phyloP scores from a whole-genome alignment of 2,888 invertebrate genomes.

The Oscheius myriophilus region DNA sequence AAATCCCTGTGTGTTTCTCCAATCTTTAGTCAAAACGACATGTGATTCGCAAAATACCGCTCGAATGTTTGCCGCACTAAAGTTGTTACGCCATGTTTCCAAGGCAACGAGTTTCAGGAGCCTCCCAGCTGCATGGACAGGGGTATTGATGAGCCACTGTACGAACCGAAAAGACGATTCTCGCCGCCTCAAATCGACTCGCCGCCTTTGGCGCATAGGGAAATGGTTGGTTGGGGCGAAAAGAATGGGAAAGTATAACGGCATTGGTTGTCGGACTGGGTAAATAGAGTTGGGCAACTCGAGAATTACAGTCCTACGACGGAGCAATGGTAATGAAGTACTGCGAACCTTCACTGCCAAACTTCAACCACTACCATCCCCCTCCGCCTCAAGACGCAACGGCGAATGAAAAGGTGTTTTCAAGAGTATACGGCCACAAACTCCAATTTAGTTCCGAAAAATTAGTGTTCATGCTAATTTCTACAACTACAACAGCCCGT shows the following conservation, averaged over 20 bases:
- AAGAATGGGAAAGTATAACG: neutral
- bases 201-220: slow-evolving; percentile 2
- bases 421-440: too few relatives aligned
- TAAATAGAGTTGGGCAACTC: slow-evolving; percentile 22
- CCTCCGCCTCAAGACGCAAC: neutral
- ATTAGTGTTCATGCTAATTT: slow-evolving; percentile 27
- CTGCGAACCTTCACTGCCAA: slow-evolving; percentile 9
- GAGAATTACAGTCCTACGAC: slow-evolving; percentile 20
- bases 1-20: too few relatives aligned
- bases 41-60: too few relatives aligned
- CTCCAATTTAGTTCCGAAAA: neutral
- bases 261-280: slow-evolving; percentile 19
- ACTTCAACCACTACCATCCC: slow-evolving; percentile 1
- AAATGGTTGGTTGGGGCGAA: slow-evolving; percentile 21
- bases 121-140: slow-evolving; percentile 4
- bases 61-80: too few relatives aligned
- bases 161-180: slow-evolving; percentile 20
- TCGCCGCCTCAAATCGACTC: slow-evolving; percentile 26
- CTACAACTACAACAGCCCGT: slow-evolving; percentile 17
- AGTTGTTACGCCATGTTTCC: too few relatives aligned
- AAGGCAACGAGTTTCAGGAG: slow-evolving; percentile 14
- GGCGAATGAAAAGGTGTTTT: slow-evolving; percentile 1
- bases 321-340: slow-evolving; percentile 18
- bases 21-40: too few relatives aligned
- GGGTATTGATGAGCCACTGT: slow-evolving; percentile 14